Base-by-base conservation (phyloP, 2,113 vertebrate genomes). In the Oncorhynchus kisutch region DNA sequence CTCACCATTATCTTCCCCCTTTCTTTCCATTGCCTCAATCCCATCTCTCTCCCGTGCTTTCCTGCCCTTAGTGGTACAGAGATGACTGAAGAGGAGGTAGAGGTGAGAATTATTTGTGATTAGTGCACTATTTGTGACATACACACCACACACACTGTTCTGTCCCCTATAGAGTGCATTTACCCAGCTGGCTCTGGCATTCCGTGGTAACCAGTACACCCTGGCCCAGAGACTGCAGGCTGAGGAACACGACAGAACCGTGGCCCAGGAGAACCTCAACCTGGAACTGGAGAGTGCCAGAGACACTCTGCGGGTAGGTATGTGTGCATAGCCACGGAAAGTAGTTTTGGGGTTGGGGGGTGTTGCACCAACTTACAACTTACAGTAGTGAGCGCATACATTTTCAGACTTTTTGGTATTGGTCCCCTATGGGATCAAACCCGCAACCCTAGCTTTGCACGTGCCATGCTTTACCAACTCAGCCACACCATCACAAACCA, bases 31-130 rank as follows among this genome's bases (percentile, higher is more conserved):
- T 4, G 20, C 20, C 34, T 45, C 20, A 16, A 13, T 64, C 34
- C 34, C 34, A 49, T 18, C 6, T 71, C 59, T 31, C 22, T 59
- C 2, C 22, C 2, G 5, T 6, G 9, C 22, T 48, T 29, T 77
- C 9, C 6, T 39, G 65, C 49, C 48, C 69, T 7, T 84, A 94
- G 93, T 73, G 81, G 90, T 72, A 81, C 78, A 54, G 76, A 88
- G 76, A 85, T 92, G 90, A 91, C 89, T 0, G 93, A 94, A 76
- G 89, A 93, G 80, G 92, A 94, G 0, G 82, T 92, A 60, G 92
- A 93, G 92, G 93, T 94, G 75, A 91, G 80, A 18, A 39, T 31
- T 49, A 2, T 48, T 14, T 20, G 12, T 65, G 13, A 39, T 57
- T 25, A 25, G 6, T 22, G 22, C 5, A 25, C 68, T 7, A 34